Evolutionary conservation across 2,888 invertebrate genomes (phyloP), one percentile per base, ranked within the genome.

Genomic region (Eristalis pertinax): DNA sequence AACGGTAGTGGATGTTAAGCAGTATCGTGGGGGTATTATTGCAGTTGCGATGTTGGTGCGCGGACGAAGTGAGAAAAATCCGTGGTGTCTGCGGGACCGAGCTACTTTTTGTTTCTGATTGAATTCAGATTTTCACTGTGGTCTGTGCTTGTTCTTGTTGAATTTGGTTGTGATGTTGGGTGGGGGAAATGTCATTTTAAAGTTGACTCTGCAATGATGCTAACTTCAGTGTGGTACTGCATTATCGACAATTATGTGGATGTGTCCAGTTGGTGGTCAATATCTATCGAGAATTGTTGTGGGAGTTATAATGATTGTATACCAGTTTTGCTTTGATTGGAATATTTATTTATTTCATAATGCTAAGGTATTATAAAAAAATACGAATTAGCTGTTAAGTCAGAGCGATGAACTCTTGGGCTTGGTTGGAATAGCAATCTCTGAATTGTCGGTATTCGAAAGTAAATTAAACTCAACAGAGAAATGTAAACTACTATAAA

Each of bases 41-140:
- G 56, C 43, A 75, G 22, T 56, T 67, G 64, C 38, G 67, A 41
- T 82, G 73, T 77, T 22, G 64, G 77, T 50, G 62, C 73, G 74
- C 82, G 85, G 77, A 77, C 60, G 56, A 81, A 50, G 67, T 56
- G 63, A 62, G 35, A 24, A 35, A 62, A 38, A 68, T 62, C 68
- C 67, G 64, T 29, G 63, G 73, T 75, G 78, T 75, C 83, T 74
- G 86, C 86, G 83, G 74, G 70, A 69, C 62, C 86, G 86, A 78
- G 74, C 73, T 63, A 19, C 76, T 76, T 81, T 77, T 62, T 67
- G 77, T 75, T 65, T 86, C 86, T 86, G 78, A 75, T 74, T 83
- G 86, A 75, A 75, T 74, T 83, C 83, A 64, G 56, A 75, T 63
- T 72, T 83, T 83, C 70, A 19, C 69, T 58, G 38, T 26, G 74